phyloP scores from a whole-genome alignment of 2,888 invertebrate genomes.

The Hydriomena furcata region DNA sequence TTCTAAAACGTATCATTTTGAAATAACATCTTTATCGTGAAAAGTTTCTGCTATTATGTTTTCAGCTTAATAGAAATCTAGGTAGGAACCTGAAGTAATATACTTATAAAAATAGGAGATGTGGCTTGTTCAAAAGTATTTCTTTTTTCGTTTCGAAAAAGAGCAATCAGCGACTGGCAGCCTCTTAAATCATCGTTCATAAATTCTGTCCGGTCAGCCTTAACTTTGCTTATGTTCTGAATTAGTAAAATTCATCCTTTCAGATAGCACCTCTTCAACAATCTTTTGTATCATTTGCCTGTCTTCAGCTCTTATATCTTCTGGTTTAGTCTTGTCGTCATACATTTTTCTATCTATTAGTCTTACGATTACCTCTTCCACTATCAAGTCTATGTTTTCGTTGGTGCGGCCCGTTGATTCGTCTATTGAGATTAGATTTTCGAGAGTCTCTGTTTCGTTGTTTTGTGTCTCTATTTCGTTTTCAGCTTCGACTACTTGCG shows the following conservation, averaged over 20 bases:
- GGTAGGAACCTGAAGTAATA: too few species aligned
- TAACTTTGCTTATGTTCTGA: slow-evolving; percentile 43
- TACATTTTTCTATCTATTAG: slow-evolving; percentile 80
- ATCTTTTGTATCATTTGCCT: slow-evolving; percentile 74
- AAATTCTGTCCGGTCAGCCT: not conserved
- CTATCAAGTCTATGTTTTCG: slow-evolving; percentile 72
- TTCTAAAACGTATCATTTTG: too few species aligned
- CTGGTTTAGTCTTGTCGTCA: slow-evolving; percentile 77
- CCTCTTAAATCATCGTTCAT: too few species aligned
- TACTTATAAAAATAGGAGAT: too few species aligned
- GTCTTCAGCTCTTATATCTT: slow-evolving; percentile 73
- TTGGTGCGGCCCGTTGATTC: slow-evolving; percentile 45
- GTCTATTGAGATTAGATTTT: slow-evolving; percentile 34
- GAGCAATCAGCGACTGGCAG: too few species aligned
- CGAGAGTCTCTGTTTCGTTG: slow-evolving; percentile 29
- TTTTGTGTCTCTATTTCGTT: slow-evolving; percentile 30
- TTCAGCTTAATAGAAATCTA: too few species aligned
- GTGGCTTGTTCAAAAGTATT: too few species aligned
- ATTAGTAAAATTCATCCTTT: slow-evolving; percentile 68
- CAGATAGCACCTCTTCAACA: slow-evolving; percentile 74
- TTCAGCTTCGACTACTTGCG: slow-evolving; percentile 33
- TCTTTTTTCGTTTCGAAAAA: too few species aligned
- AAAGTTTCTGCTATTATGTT: too few species aligned
- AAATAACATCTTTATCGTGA: too few species aligned
- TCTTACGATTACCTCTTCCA: slow-evolving; percentile 75